Evolutionary conservation across 2,113 vertebrate genomes (phyloP).

Genomic region (Mesocricetus auratus): DNA sequence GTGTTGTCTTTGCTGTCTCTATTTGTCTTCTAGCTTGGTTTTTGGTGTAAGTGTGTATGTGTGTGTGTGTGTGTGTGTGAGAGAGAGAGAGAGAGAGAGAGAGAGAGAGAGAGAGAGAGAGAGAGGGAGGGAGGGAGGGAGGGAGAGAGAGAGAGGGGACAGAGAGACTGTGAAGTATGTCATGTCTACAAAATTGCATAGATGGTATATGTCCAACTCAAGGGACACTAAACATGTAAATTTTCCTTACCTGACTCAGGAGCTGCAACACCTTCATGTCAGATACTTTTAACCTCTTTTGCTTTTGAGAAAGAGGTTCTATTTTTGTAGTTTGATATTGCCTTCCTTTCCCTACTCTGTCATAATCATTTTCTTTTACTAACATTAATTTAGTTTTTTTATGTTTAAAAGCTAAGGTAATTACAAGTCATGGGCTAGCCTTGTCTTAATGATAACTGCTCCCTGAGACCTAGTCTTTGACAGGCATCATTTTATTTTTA

Average conservation of each 20-base stretch:
- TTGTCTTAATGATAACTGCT: neutral
- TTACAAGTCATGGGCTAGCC: neutral
- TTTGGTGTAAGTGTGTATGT: neutral
- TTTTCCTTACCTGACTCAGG: neutral
- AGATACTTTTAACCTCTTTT: neutral
- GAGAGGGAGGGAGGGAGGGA: neutral
- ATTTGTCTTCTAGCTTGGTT: neutral
- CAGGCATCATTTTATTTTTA: neutral
- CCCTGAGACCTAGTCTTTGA: neutral
- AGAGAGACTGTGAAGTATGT: neutral
- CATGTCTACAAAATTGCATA: neutral
- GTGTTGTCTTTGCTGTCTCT: neutral
- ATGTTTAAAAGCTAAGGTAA: neutral
- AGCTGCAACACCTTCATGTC: neutral
- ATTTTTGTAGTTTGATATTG: neutral
- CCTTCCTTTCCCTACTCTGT: constrained; percentile 1
- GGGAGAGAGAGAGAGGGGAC: too few species aligned
- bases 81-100: too few species aligned
- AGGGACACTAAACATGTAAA: too few species aligned
- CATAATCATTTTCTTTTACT: neutral
- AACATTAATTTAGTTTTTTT: constrained; percentile 19
- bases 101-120: too few species aligned
- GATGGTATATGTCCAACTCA: neutral
- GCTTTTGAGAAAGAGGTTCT: neutral
- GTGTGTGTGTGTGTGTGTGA: neutral